Evolutionary conservation across 2,113 vertebrate species (phyloP), one percentile per base, ranked within the genome.

Genomic region (Prunella himalayana): DNA sequence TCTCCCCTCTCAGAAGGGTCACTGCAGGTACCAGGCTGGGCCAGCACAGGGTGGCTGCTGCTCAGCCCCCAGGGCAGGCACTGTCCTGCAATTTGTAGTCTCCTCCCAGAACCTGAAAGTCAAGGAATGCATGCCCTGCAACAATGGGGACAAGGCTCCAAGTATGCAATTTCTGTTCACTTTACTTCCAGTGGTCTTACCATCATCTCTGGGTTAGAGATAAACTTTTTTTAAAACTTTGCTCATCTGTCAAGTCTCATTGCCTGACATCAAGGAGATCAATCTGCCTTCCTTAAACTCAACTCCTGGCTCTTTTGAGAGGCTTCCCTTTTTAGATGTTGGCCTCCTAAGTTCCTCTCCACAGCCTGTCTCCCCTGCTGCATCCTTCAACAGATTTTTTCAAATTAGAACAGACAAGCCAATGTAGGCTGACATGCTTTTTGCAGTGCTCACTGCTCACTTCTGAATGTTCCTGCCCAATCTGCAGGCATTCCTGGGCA

Each of bases 391-490:
- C 83, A 82, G 80, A 91, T 76, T 66, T 89, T 88, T 76, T 51
- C 72, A 95, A 93, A 96, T 97, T 75, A 71, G 79, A 97, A 86
- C 94, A 96, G 96, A 97, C 97, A 97, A 28, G 65, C 72, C 86
- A 22, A 22, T 84, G 42, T 3, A 91, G 70, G 79, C 78, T 95
- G 95, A 96, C 92, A 95, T 33, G 86, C 78, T 95, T 90, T 89
- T 86, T 96, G 72, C 86, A 54, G 66, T 7, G 31, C 95, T 95
- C 0, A 0, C 88, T 94, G 86, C 90, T 95, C 65, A 82, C 44
- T 49, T 88, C 69, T 64, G 81, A 84, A 35, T 27, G 69, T 59
- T 90, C 5, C 71, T 64, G 45, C 53, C 81, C 64, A 56, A 44
- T 33, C 87, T 82, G 81, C 83, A 54, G 18, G 49, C 66, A 28